Evolutionary conservation across 2,797 vertebrate species (phyloP).

Genomic region (Chiroxiphia lanceolata): DNA sequence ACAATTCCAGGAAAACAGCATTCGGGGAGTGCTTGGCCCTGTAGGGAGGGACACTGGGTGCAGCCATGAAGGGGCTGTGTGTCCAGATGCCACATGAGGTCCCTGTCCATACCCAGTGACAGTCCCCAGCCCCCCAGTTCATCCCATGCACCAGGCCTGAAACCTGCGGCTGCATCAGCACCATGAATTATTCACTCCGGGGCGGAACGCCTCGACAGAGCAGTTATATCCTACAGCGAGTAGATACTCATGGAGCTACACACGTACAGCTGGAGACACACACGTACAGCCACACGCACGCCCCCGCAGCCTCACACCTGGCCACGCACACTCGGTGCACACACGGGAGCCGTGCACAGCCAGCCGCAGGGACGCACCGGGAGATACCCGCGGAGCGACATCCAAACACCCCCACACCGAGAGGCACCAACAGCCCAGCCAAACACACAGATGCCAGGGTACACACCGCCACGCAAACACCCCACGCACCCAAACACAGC

Average conservation of each 20-base stretch:
- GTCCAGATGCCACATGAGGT: neutral
- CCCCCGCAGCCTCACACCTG: conserved; percentile 6
- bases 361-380: neutral
- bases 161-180: conserved; percentile 56
- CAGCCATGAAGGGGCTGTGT: accelerated
- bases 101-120: neutral
- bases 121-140: accelerated
- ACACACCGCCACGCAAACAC: conserved; percentile 19
- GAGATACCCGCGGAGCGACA: conserved; percentile 13
- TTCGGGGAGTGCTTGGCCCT: accelerated
- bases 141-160: neutral
- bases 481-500: conserved; percentile 57
- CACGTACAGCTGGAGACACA: neutral
- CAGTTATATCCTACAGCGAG: neutral
- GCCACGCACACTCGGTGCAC: neutral
- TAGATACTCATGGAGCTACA: neutral
- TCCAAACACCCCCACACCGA: conserved; percentile 57
- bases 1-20: accelerated
- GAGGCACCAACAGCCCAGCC: conserved; percentile 20
- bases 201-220: conserved; percentile 30
- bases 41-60: accelerated
- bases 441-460: conserved; percentile 36
- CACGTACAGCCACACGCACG: neutral
- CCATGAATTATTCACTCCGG: conserved; percentile 54
- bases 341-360: neutral